phyloP scores from a whole-genome alignment of 2,113 vertebrate species.

The Gallinago jamesoni region DNA sequence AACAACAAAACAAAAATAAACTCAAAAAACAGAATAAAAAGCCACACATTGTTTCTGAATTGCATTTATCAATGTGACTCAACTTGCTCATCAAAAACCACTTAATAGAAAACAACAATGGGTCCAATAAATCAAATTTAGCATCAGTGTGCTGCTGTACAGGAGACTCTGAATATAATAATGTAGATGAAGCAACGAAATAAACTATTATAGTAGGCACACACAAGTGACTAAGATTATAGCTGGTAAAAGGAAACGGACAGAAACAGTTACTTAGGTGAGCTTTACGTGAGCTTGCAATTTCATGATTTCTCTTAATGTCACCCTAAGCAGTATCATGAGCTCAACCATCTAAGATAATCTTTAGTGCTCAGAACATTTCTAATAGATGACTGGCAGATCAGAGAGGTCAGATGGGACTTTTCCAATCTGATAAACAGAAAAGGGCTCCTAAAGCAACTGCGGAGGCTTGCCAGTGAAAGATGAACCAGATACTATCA shows the following conservation, averaged over 20 bases:
- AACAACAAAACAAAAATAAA: neutral
- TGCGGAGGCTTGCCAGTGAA: neutral
- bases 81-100: neutral
- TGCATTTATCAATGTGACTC: neutral
- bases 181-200: neutral
- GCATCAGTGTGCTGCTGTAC: neutral
- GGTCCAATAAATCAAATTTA: neutral
- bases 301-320: neutral
- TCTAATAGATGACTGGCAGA: neutral
- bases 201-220: neutral
- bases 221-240: neutral
- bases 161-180: neutral
- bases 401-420: slow-evolving; percentile 2
- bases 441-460: slow-evolving; percentile 20
- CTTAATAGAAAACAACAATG: neutral
- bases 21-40: neutral
- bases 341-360: neutral
- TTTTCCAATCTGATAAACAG: neutral
- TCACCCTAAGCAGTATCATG: neutral
- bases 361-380: neutral
- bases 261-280: neutral
- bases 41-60: neutral
- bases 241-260: neutral
- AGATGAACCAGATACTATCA: neutral
- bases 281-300: neutral